Percentiles rank a stretch among this genome's conserved stretches.
Conservation (phyloP, 1,140 invertebrate genomes). For the Ruditapes philippinarum region DNA sequence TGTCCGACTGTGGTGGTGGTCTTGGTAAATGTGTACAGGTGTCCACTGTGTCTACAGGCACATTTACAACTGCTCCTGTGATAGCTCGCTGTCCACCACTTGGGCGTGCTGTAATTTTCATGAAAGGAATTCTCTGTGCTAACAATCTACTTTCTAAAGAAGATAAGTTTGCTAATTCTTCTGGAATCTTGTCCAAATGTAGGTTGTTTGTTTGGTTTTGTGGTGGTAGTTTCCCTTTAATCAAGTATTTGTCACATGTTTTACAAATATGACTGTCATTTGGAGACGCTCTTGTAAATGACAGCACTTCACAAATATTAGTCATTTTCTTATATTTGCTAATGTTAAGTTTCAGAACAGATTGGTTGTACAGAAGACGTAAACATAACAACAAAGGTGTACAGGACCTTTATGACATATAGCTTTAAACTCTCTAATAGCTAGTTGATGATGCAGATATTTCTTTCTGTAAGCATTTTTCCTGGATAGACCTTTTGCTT, state of each 20-base stretch:
- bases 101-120: constrained; percentile 35
- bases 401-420: background rate
- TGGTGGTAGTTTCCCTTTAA: constrained; percentile 20
- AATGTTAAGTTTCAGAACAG: background rate
- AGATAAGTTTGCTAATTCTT: constrained; percentile 13
- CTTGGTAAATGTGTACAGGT: constrained; percentile 36
- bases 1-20: constrained; percentile 14
- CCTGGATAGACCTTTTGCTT: too few relatives aligned
- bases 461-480: background rate
- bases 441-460: too few relatives aligned
- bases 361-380: constrained; percentile 35
- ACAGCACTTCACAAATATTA: too few relatives aligned
- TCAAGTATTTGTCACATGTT: constrained; percentile 24
- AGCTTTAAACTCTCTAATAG: too few relatives aligned
- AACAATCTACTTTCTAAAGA: background rate
- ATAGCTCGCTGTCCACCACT: constrained; percentile 25
- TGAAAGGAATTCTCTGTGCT: constrained; percentile 47
- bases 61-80: constrained; percentile 49
- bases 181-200: background rate
- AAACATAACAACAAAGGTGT: constrained; percentile 21
- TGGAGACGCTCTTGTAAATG: too few relatives aligned
- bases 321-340: constrained; percentile 6
- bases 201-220: constrained; percentile 33
- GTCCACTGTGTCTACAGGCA: constrained; percentile 25
- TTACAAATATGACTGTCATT: background rate